Conservation (phyloP, 2,113 vertebrate species). For the Strigops habroptila region DNA sequence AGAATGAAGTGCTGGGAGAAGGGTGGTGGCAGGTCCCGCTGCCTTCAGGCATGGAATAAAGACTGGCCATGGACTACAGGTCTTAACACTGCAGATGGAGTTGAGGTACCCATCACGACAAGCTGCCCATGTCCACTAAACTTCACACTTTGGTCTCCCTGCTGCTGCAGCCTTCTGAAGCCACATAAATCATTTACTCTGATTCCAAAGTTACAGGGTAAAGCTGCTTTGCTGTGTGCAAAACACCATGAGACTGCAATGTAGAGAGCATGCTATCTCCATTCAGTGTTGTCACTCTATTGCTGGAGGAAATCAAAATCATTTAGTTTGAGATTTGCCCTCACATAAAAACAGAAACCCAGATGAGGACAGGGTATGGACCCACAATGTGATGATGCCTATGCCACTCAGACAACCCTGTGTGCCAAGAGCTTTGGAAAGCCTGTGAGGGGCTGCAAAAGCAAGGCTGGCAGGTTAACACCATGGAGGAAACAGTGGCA, state of each 20-base stretch:
- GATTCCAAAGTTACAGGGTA: background rate
- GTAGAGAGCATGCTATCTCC: background rate
- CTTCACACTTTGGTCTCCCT: background rate
- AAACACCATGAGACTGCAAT: background rate
- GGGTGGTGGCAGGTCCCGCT: background rate
- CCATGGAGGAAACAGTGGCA: rapidly evolving
- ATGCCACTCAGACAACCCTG: background rate
- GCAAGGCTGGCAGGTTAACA: background rate
- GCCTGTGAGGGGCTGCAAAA: background rate
- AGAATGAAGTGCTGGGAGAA: rapidly evolving
- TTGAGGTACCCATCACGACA: background rate
- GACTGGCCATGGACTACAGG: rapidly evolving
- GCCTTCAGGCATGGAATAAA: rapidly evolving
- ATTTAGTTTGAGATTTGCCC: background rate
- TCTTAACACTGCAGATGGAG: too few species aligned
- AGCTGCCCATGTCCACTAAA: background rate
- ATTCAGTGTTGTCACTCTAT: background rate
- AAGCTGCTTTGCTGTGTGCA: background rate
- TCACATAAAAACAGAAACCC: background rate
- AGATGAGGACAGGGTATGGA: background rate
- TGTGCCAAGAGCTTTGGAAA: background rate
- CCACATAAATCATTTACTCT: background rate
- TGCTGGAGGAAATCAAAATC: background rate
- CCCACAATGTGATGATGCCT: rapidly evolving
- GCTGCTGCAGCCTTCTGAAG: background rate